Conservation (phyloP, 1,140 invertebrate species). For the Brachionus paranguensis region DNA sequence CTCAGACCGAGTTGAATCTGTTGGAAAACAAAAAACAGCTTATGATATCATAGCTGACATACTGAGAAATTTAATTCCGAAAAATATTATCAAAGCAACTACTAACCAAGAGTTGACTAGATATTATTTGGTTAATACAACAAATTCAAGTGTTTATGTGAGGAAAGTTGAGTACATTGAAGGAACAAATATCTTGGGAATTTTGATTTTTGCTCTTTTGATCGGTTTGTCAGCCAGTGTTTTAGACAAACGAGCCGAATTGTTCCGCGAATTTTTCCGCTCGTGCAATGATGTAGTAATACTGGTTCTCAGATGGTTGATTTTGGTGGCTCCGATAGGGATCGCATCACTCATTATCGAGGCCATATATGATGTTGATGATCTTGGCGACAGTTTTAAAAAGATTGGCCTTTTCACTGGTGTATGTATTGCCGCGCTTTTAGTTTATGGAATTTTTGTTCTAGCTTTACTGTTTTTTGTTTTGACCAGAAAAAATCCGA, state of each 20-base stretch:
- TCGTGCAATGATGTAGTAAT: constrained; percentile 30
- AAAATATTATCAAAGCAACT: constrained; percentile 38
- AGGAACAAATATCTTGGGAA: constrained; percentile 29
- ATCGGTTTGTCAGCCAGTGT: constrained; percentile 19
- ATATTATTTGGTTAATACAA: background rate
- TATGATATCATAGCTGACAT: constrained; percentile 38
- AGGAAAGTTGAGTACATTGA: constrained; percentile 28
- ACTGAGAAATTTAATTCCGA: constrained; percentile 10
- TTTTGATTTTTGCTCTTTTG: constrained; percentile 36
- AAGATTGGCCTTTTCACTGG: constrained; percentile 22
- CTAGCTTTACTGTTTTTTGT: background rate
- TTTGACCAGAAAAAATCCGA: constrained; percentile 18
- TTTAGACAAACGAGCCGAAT: constrained; percentile 24
- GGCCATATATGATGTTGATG: constrained; percentile 20
- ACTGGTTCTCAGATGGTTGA: constrained; percentile 13
- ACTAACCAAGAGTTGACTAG: constrained; percentile 22
- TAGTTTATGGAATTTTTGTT: constrained; percentile 17
- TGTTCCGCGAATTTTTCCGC: constrained; percentile 17
- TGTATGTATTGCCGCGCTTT: background rate
- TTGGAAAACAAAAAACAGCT: constrained; percentile 20
- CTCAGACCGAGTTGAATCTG: background rate
- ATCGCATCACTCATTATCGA: constrained; percentile 29
- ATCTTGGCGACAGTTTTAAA: constrained; percentile 37
- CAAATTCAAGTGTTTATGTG: background rate
- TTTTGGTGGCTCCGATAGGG: background rate